These are phyloP conservation scores for Troides helena DNA, from an alignment of 2,888 invertebrate species.

Conservation along the genomic window DNA sequence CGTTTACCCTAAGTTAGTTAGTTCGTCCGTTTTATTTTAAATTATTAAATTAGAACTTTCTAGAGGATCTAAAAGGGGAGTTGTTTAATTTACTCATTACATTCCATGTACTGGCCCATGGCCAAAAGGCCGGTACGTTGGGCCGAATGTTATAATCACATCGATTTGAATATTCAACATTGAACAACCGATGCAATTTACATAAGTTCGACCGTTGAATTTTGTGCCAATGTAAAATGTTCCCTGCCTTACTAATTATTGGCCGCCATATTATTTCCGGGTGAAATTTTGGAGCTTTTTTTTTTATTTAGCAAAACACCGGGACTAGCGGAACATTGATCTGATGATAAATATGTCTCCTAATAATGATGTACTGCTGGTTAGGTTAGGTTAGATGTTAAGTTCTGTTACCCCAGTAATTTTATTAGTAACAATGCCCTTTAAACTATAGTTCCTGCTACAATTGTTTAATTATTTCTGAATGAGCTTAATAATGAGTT, in stretches of 20 bases:
- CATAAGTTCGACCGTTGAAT: constrained; percentile 79
- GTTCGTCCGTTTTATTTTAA: neutral
- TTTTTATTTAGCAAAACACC: neutral
- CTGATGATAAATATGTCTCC: no score
- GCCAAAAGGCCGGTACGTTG: constrained; percentile 71
- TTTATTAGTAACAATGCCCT: no score
- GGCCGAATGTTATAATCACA: constrained; percentile 79
- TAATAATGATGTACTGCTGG: no score
- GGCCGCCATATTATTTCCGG: constrained; percentile 32
- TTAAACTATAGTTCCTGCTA: no score
- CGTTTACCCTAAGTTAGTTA: neutral
- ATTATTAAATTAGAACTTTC: neutral
- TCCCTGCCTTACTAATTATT: constrained; percentile 67
- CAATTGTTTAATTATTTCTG: constrained; percentile 2
- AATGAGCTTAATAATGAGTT: constrained; percentile 27
- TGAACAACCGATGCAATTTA: constrained; percentile 75
- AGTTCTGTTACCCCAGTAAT: no score
- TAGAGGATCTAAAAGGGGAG: constrained; percentile 46
- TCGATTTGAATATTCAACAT: constrained; percentile 81
- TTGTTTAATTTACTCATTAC: constrained; percentile 74
- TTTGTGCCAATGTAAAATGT: constrained; percentile 73
- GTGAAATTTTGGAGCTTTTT: constrained; percentile 28
- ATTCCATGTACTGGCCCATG: constrained; percentile 67
- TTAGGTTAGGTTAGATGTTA: no score
- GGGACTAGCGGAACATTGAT: no score